Percentiles rank a stretch among this genome's conserved stretches.
Conservation (phyloP, 1,140 invertebrate genomes). For the Limonius californicus region DNA sequence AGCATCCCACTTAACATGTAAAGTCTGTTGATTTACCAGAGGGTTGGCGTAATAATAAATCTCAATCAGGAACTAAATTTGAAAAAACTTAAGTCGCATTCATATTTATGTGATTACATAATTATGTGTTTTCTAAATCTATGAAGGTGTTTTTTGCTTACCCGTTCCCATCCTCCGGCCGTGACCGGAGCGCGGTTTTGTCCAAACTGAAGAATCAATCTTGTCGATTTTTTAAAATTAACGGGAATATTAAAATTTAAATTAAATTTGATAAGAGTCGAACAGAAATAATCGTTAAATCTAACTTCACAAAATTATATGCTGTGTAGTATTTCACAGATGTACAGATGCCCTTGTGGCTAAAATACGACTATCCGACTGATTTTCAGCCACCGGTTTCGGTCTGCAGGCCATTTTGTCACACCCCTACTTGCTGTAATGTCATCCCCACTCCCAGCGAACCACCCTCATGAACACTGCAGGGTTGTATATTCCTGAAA, state of each 20-base stretch:
- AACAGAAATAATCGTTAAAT: no score
- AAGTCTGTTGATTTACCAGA: no score
- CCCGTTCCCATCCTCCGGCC: conserved; percentile 47
- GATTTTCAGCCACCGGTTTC: conserved; percentile 39
- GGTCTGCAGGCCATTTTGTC: conserved; percentile 48
- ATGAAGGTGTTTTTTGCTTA: no score
- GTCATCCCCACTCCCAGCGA: conserved; percentile 38
- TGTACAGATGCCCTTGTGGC: conserved; percentile 6
- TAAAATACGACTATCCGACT: conserved; percentile 42
- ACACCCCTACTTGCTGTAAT: conserved; percentile 42
- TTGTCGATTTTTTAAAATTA: conserved; percentile 27
- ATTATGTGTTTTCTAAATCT: no score
- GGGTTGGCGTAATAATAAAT: no score
- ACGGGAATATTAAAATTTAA: no score
- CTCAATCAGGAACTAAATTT: no score
- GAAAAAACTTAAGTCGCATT: no score
- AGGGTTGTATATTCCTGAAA: background rate
- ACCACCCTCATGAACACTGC: conserved; percentile 19
- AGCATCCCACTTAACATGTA: no score
- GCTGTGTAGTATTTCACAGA: background rate
- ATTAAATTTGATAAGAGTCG: no score
- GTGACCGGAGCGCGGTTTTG: conserved; percentile 42
- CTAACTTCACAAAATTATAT: background rate
- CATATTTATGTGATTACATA: no score
- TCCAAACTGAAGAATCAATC: conserved; percentile 47